phyloP scores from a whole-genome alignment of 2,888 invertebrate genomes.

The Idaea straminata region DNA sequence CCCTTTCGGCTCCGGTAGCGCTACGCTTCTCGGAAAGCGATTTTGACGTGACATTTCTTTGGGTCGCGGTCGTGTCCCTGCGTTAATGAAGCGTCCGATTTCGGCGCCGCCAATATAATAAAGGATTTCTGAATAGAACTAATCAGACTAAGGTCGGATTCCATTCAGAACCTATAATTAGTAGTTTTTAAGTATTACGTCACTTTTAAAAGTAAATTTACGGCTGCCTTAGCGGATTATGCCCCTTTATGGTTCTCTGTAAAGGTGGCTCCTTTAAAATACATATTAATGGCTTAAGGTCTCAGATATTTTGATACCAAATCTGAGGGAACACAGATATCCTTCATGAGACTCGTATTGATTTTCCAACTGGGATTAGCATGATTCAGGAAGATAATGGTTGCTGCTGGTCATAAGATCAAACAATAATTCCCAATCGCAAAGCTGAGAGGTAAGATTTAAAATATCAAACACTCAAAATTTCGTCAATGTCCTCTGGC shows the following conservation, averaged over 20 bases:
- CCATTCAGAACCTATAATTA: conserved; percentile 42
- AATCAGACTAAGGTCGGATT: conserved; percentile 53
- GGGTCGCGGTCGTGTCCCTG: conserved; percentile 61
- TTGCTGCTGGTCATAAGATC: neutral
- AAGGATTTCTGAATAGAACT: conserved; percentile 47
- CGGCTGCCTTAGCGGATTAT: neutral
- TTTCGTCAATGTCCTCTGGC: conserved; percentile 28
- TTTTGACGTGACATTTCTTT: conserved; percentile 76
- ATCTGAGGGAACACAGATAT: no score
- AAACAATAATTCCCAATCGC: neutral
- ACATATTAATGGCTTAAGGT: neutral
- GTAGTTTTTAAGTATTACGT: conserved; percentile 28
- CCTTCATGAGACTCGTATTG: neutral
- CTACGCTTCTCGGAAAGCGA: conserved; percentile 75
- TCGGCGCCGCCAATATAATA: conserved; percentile 61
- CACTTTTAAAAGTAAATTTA: conserved; percentile 17
- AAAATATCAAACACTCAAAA: conserved; percentile 13
- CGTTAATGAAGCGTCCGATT: conserved; percentile 77
- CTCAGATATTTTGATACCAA: neutral
- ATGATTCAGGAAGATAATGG: neutral
- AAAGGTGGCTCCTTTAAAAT: neutral
- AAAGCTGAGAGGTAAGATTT: neutral
- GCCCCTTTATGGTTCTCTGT: neutral
- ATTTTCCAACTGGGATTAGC: neutral
- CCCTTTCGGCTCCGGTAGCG: conserved; percentile 76